Base-by-base conservation (phyloP, 2,797 vertebrate species). In the Phyllotis vaccarum region DNA sequence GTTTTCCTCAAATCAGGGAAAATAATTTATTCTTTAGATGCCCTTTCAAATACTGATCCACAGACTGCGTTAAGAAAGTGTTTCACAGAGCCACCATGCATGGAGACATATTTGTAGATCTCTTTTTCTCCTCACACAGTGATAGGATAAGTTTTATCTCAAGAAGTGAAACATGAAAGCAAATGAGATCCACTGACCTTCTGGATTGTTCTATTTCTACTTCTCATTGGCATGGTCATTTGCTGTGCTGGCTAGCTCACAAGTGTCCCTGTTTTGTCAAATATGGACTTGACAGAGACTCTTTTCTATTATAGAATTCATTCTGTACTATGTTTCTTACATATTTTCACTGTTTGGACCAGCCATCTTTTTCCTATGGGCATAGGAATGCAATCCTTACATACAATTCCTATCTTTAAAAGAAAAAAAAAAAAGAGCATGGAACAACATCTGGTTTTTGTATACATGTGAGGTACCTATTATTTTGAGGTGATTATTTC, bases 321-420 rank as follows among this genome's bases (percentile, higher is more conserved):
- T 64, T 90, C 93, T 86, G 93, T 92, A 76, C 88, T 97, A 86
- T 96, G 76, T 78, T 98, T 97, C 90, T 97, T 98, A 98, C 6
- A 91, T 40, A 10, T 98, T 98, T 98, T 96, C 66, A 78, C 98
- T 98, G 96, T 98, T 97, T 98, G 96, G 98, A 97, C 92, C 90
- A 81, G 2, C 14, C 27, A 8, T 49, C 1, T 9, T 76, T 49
- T 17, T 17, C 43, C 14, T 76, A 17, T 76, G 43, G 43, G 43
- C 27, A 76, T 49, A 43, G 43, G 7, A 49, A 76, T 31, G 74
- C 3, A 49, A 76, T 1, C 13, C 43, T 49, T 9, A 74, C 37
- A 2, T 13, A 3, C 74, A 76, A 49, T 16, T 76, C 68, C n/a
- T 70, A 8, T 21, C n/a, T 62, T 62, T 17, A 17, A 68, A 68